Conservation (phyloP, 2,797 vertebrate genomes). For the Anguilla anguilla region DNA sequence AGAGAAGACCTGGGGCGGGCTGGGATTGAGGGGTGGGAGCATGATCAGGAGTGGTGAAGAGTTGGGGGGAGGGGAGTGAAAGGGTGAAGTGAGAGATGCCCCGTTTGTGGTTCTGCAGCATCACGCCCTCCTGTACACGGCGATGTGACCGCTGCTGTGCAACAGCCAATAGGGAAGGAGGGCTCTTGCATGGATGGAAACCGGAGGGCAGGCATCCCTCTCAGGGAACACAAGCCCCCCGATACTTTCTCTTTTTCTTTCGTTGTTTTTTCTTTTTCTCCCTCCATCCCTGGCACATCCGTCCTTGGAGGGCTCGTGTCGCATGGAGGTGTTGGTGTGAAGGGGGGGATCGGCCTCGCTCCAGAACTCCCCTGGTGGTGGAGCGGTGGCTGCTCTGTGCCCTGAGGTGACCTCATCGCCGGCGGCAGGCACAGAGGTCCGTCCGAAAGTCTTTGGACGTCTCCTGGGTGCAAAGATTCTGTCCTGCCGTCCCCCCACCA, state of each 20-base stretch:
- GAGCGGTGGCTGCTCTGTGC: neutral
- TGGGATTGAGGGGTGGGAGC: neutral
- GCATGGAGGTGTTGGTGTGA: neutral
- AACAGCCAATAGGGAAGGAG: neutral
- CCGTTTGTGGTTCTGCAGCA: neutral
- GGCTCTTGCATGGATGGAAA: neutral
- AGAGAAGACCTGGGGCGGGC: neutral
- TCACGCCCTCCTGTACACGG: neutral
- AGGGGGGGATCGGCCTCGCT: neutral
- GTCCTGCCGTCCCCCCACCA: neutral
- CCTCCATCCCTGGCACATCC: neutral
- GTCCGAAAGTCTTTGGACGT: neutral
- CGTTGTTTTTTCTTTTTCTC: neutral
- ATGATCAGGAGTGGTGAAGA: neutral
- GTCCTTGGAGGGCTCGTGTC: neutral
- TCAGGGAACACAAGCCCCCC: slow-evolving; percentile 9
- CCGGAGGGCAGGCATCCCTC: neutral
- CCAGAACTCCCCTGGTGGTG: neutral
- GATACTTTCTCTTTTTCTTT: neutral
- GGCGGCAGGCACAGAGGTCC: neutral
- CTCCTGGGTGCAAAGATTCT: neutral
- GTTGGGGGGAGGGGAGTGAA: neutral
- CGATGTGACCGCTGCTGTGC: neutral
- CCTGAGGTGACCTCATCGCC: neutral
- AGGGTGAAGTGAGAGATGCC: neutral